Percentiles rank a stretch among this genome's conserved stretches.
phyloP scores from a whole-genome alignment of 2,888 invertebrate genomes.

The Actias luna region DNA sequence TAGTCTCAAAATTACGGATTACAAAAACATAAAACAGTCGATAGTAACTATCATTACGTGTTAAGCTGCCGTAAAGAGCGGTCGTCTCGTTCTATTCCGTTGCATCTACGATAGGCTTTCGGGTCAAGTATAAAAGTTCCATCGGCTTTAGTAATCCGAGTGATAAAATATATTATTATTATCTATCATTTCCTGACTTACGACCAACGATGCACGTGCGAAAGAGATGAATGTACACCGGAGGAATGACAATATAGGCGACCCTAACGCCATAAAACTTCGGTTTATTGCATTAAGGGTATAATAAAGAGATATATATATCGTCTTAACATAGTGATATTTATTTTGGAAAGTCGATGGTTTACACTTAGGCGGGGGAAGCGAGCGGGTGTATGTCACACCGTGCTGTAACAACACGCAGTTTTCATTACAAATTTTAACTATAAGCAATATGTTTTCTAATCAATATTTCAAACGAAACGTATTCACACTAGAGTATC shows the following conservation, averaged over 20 bases:
- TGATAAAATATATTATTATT: slow-evolving; percentile 1
- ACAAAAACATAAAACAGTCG: neutral
- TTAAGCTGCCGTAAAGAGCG: neutral
- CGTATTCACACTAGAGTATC: too few species aligned
- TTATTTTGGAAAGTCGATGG: slow-evolving; percentile 14
- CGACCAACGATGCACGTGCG: neutral
- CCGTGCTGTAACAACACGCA: slow-evolving; percentile 5
- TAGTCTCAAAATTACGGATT: neutral
- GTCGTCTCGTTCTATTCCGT: neutral
- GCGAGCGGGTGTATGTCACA: slow-evolving; percentile 1
- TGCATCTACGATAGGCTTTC: neutral
- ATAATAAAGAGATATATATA: slow-evolving; percentile 7
- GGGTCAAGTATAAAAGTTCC: neutral
- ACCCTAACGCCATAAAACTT: slow-evolving; percentile 9
- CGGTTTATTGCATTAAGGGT: slow-evolving; percentile 8
- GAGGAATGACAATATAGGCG: slow-evolving; percentile 1
- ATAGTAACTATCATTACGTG: neutral
- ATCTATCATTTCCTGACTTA: slow-evolving; percentile 7
- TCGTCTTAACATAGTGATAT: slow-evolving; percentile 11
- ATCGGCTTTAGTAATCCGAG: neutral
- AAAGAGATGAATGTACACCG: slow-evolving; percentile 3
- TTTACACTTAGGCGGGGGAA: slow-evolving; percentile 1
- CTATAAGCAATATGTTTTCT: too few species aligned
- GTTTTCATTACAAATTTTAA: neutral
- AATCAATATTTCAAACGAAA: too few species aligned